Conservation (phyloP, 1,140 invertebrate species). For the Temnothorax nylanderi region DNA sequence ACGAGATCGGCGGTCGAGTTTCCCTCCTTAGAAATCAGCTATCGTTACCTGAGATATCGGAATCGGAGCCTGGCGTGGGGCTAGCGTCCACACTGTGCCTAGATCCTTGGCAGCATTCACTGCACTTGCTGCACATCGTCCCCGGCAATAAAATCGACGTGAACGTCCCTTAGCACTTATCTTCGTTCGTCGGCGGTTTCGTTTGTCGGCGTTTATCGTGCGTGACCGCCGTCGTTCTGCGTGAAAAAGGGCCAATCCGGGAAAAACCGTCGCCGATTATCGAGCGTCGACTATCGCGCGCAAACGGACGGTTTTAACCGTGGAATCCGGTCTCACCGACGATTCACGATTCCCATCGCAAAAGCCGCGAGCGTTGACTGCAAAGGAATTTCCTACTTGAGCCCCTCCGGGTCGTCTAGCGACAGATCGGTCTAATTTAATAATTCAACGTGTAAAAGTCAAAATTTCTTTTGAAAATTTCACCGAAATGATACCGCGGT, state of each 20-base stretch:
- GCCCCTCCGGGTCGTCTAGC: neutral
- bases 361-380: slow-evolving; percentile 13
- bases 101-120: slow-evolving; percentile 84
- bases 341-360: slow-evolving; percentile 1
- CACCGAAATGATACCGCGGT: neutral
- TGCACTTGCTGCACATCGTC: slow-evolving; percentile 85
- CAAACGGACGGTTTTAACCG: slow-evolving; percentile 14
- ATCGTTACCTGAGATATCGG: slow-evolving; percentile 82
- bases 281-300: slow-evolving; percentile 38
- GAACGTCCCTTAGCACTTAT: slow-evolving; percentile 41
- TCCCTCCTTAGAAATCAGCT: slow-evolving; percentile 33
- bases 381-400: slow-evolving; percentile 30
- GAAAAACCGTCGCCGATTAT: slow-evolving; percentile 33
- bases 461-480: neutral
- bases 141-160: slow-evolving; percentile 56
- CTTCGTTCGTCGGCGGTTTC: slow-evolving; percentile 26
- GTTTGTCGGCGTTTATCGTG: slow-evolving; percentile 23
- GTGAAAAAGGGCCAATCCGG: slow-evolving; percentile 11
- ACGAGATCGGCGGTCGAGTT: neutral
- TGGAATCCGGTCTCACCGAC: neutral
- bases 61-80: slow-evolving; percentile 82
- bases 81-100: slow-evolving; percentile 82
- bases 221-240: slow-evolving; percentile 40
- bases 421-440: neutral
- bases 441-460: neutral